Percentiles rank a stretch among this genome's conserved stretches.
phyloP scores from a whole-genome alignment of 2,797 vertebrate genomes.

The Cyprinodon diabolis region DNA sequence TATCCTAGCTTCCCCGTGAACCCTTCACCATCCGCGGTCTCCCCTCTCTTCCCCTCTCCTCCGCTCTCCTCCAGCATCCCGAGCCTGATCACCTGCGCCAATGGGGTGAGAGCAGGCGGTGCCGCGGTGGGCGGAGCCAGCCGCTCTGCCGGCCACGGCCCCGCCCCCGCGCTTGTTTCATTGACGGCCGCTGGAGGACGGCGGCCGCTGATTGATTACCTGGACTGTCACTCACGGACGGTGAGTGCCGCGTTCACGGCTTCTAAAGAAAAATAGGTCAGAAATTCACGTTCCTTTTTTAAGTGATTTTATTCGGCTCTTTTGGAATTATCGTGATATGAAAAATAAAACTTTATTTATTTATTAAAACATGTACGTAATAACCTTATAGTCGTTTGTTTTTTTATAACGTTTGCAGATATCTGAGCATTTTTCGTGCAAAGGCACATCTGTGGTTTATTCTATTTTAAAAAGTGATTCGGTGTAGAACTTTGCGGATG shows the following conservation, averaged over 20 bases:
- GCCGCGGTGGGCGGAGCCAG: conserved; percentile 83
- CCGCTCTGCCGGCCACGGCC: conserved; percentile 60
- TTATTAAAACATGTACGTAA: too few species aligned
- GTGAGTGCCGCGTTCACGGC: conserved; percentile 24
- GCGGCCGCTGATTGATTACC: conserved; percentile 76
- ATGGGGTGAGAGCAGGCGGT: conserved; percentile 77
- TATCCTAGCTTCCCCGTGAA: conserved; percentile 72
- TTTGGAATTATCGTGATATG: not conserved
- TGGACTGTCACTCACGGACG: conserved; percentile 56
- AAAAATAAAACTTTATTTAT: not conserved
- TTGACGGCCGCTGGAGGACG: conserved; percentile 52
- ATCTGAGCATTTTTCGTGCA: not conserved
- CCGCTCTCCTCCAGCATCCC: conserved; percentile 75
- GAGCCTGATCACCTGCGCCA: conserved; percentile 86
- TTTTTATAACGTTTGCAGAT: not conserved
- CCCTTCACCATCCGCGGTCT: conserved; percentile 80
- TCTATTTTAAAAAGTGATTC: not conserved
- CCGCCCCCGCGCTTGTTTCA: conserved; percentile 68
- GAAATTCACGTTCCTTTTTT: not conserved
- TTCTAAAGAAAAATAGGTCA: conserved; percentile 4
- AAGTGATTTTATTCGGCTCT: not conserved
- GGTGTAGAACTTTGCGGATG: not conserved
- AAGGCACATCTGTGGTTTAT: not conserved
- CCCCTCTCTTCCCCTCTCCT: conserved; percentile 75
- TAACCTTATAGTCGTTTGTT: too few species aligned